Evolutionary conservation across 2,113 vertebrate species (phyloP), one percentile per base, ranked within the genome.

Genomic region (Morone saxatilis): DNA sequence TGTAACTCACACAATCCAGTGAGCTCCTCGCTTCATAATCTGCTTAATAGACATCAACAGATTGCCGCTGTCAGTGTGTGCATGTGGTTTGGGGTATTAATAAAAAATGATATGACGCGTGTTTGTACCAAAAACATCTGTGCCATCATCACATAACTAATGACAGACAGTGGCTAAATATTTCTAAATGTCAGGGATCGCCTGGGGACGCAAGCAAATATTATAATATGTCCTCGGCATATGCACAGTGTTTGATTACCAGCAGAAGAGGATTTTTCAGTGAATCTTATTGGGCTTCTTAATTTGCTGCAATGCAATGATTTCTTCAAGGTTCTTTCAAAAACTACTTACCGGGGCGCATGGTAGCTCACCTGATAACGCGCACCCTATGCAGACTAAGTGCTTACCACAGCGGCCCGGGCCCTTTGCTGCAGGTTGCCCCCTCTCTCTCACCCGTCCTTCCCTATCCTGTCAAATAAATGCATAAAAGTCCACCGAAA

Each of bases 81-180:
- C 38, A 31, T 48, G 76, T 41, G 75, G 45, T 69, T 68, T 25
- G 36, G 67, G 59, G 76, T 25, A 66, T 91, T 69, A 85, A 57
- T 75, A 50, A 76, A 43, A 87, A 84, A 76, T 40, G 50, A 86
- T 56, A 65, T 2, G 25, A 31, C 57, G 70, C 31, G 48, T 60
- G 62, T 83, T 70, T 66, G 63, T 19, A 41, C 66, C 76, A 63
- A 62, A 71, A 89, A 87, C 88, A 90, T 79, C 85, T 88, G 91
- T 16, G 69, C 76, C 60, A 61, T 85, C 78, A 6, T 86, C 81
- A 59, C 63, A 60, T 71, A 70, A 83, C 61, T 79, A 50, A 76
- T 80, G 80, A 63, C 47, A 67, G 71, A 60, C 12, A 53, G 67
- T 36, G 50, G 45, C 57, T 41, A 54, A 50, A 62, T 71, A 51